Conservation (phyloP, 1,140 invertebrate species). For the Belonocnema kinseyi region DNA sequence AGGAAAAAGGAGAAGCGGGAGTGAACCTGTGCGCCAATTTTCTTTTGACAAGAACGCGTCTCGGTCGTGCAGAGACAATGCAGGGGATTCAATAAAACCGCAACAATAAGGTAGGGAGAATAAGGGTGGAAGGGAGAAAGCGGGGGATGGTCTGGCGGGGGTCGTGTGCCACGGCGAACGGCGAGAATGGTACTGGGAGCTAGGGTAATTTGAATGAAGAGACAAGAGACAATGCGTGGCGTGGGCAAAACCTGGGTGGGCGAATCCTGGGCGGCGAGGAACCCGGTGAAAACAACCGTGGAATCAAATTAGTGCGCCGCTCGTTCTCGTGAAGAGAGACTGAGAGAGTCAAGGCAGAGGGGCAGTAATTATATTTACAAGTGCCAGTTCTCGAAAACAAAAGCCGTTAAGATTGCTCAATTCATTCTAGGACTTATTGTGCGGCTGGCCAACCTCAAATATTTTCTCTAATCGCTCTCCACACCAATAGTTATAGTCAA, state of each 20-base stretch:
- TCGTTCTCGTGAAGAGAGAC: slow-evolving; percentile 33
- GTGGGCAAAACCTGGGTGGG: slow-evolving; percentile 57
- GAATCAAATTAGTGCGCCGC: slow-evolving; percentile 72
- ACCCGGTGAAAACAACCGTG: slow-evolving; percentile 73
- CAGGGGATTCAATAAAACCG: slow-evolving; percentile 74
- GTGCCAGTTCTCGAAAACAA: slow-evolving; percentile 73
- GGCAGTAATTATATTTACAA: slow-evolving; percentile 75
- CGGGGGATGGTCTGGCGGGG: slow-evolving; percentile 52
- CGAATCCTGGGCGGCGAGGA: slow-evolving; percentile 39
- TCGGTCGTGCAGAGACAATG: slow-evolving; percentile 68
- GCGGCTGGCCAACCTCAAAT: slow-evolving; percentile 31
- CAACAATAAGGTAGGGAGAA: slow-evolving; percentile 71
- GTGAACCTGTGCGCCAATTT: slow-evolving; percentile 65
- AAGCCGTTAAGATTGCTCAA: slow-evolving; percentile 72
- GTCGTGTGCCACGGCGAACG: slow-evolving; percentile 29
- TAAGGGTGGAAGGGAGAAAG: slow-evolving; percentile 34
- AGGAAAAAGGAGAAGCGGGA: slow-evolving; percentile 37
- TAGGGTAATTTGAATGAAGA: slow-evolving; percentile 75
- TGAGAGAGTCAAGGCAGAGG: slow-evolving; percentile 34
- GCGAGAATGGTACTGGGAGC: slow-evolving; percentile 62
- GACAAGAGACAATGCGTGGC: slow-evolving; percentile 72
- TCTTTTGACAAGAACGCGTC: slow-evolving; percentile 68
- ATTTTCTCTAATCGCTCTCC: slow-evolving; percentile 37
- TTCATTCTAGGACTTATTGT: slow-evolving; percentile 65
- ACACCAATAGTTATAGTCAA: neutral